Evolutionary conservation across 2,797 vertebrate genomes (phyloP), one percentile per base, ranked within the genome.

Genomic region (Acanthornis magna): DNA sequence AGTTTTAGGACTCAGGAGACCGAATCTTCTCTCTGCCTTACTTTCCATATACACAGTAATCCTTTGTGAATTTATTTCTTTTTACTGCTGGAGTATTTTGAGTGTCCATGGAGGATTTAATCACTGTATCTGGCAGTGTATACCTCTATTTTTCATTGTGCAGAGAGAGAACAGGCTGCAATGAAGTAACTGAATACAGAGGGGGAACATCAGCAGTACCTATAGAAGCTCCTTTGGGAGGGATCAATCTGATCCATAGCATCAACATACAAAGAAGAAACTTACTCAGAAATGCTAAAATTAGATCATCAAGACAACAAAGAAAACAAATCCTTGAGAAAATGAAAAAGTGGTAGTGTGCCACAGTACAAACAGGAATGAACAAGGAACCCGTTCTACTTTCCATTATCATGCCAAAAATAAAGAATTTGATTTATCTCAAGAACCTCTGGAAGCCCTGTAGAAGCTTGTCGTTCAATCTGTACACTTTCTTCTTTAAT

Each of bases 31-130:
- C 73, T 93, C 55, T 84, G 76, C 40, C 68, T 79, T 89, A n/a
- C 32, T 73, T 88, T 89, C 48, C 57, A 79, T 22, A 82, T 20
- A 78, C 34, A 81, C n/a, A 67, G 60, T 38, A 93, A 79, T 75
- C 62, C 71, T 85, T 65, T 48, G 73, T 85, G 88, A 93, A 87
- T 57, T 61, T 75, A 66, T 19, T 92, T 93, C 70, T 83, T 95
- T 87, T 75, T 87, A 88, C 38, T 89, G 58, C 22, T 83, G 13
- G 53, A 88, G 26, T 68, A 91, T 75, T 95, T 81, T 68, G 43
- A 92, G 54, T 61, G 68, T 65, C 85, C 79, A 2, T 32, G 85
- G 91, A 81, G 80, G 66, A 87, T 74, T 92, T 92, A 70, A 77
- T 53, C 15, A 3, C 60, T 43, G 43, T 40, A 86, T 62, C 76